Evolutionary conservation across 2,797 vertebrate genomes (phyloP).

Genomic region (Sphenopsis melanotis): DNA sequence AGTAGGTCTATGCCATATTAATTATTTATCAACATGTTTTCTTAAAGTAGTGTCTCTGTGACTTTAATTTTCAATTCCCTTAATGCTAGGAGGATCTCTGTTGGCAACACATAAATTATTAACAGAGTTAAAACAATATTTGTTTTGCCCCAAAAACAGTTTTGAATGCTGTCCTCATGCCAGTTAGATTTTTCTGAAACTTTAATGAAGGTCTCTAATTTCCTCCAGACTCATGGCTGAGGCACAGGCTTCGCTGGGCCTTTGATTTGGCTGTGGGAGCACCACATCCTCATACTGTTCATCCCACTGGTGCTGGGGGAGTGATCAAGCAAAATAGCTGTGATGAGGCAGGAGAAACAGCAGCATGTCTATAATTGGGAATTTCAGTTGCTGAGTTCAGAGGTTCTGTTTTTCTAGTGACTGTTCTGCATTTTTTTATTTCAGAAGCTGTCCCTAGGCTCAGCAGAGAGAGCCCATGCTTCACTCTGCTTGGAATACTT

Average conservation of each 20-base stretch:
- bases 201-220: constrained; percentile 35
- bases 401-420: neutral
- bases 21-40: constrained; percentile 73
- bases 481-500: neutral
- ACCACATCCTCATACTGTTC: neutral
- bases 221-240: neutral
- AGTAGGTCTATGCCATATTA: constrained; percentile 37
- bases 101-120: constrained; percentile 76
- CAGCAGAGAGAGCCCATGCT: neutral
- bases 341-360: neutral
- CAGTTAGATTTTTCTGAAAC: constrained; percentile 22
- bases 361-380: neutral
- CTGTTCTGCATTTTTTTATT: neutral
- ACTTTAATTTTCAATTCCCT: constrained; percentile 78
- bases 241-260: neutral
- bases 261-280: constrained; percentile 3
- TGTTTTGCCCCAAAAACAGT: constrained; percentile 70
- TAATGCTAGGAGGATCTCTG: constrained; percentile 67
- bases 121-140: constrained; percentile 76
- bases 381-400: constrained; percentile 26
- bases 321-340: neutral
- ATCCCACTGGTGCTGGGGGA: neutral
- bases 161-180: constrained; percentile 55
- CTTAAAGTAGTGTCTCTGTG: constrained; percentile 68
- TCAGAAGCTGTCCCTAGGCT: neutral